Conservation (phyloP, 1,140 invertebrate genomes). For the Drosophila willistoni region DNA sequence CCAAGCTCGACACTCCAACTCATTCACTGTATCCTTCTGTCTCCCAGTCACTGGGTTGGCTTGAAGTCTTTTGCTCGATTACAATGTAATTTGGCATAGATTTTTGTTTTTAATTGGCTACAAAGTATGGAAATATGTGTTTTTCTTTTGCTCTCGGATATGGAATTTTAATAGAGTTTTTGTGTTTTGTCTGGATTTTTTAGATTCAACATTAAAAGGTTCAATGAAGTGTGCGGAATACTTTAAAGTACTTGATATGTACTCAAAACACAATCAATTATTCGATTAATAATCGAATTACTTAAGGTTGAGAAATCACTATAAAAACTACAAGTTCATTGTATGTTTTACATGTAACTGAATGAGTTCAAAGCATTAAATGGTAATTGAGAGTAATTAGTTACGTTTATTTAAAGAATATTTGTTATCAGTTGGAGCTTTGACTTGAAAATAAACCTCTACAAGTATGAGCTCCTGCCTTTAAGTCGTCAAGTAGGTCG, state of each 20-base stretch:
- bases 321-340: too few species aligned
- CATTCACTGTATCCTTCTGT: slow-evolving; percentile 2
- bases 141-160: slow-evolving; percentile 8
- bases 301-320: neutral
- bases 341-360: too few species aligned
- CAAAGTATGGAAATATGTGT: slow-evolving; percentile 33
- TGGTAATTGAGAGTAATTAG: too few species aligned
- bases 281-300: neutral
- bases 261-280: too few species aligned
- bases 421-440: too few species aligned
- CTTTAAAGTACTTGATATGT: neutral
- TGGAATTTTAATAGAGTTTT: slow-evolving; percentile 9
- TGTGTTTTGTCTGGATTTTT: neutral
- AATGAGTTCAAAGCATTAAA: too few species aligned
- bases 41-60: neutral
- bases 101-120: slow-evolving; percentile 69
- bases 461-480: too few species aligned
- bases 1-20: neutral
- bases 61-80: slow-evolving; percentile 51
- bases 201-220: neutral
- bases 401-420: too few species aligned
- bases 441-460: too few species aligned
- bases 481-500: too few species aligned
- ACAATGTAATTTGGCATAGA: slow-evolving; percentile 71
- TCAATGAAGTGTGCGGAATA: neutral